These are phyloP conservation scores for Leptopilina myrica DNA, from an alignment of 2,888 invertebrate species.

Conservation along the genomic window DNA sequence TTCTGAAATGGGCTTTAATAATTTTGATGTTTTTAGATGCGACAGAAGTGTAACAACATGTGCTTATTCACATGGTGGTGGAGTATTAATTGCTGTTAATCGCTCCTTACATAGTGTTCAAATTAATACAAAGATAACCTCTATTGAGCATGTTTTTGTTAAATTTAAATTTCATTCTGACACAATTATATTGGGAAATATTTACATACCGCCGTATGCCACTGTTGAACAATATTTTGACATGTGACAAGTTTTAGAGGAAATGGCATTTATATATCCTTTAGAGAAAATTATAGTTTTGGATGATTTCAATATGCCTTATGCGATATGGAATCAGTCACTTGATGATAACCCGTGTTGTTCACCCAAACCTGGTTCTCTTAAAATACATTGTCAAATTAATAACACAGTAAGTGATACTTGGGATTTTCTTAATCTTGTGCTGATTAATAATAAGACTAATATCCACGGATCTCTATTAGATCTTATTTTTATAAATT, in stretches of 20 bases:
- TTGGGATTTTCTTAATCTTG: not conserved
- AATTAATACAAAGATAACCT: not conserved
- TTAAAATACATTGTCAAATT: too few relatives aligned
- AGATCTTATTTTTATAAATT: not conserved
- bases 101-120: not conserved
- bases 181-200: not conserved
- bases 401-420: not conserved
- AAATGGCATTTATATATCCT: too few relatives aligned
- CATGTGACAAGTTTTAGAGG: not conserved
- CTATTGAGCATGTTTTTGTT: conserved; percentile 8
- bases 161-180: not conserved
- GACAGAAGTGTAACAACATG: too few relatives aligned
- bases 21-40: too few relatives aligned
- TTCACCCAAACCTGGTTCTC: not conserved
- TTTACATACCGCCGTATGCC: not conserved
- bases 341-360: not conserved
- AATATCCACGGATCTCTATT: not conserved
- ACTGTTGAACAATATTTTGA: not conserved
- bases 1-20: too few relatives aligned
- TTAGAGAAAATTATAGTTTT: too few relatives aligned
- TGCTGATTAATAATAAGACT: not conserved
- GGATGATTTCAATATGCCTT: too few relatives aligned
- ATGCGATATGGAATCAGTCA: not conserved
- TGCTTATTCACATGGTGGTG: too few relatives aligned
- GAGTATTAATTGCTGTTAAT: too few relatives aligned